Evolutionary conservation across 2,888 invertebrate genomes (phyloP), one percentile per base, ranked within the genome.

Genomic region (Corythucha ciliata): DNA sequence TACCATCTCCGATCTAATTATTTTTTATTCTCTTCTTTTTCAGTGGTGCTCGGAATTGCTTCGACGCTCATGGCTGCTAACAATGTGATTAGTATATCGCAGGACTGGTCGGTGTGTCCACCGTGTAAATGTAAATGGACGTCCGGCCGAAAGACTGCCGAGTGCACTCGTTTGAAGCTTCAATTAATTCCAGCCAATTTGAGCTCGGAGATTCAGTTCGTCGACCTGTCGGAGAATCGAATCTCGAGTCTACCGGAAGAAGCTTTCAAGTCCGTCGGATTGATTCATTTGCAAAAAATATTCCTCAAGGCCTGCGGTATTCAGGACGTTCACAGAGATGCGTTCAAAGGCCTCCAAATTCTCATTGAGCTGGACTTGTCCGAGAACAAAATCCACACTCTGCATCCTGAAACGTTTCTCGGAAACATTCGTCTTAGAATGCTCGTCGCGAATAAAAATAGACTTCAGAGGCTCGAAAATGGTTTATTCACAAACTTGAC

Each of bases 91-190:
- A n/a, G n/a, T n/a, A n/a, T n/a, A n/a, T n/a, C n/a, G n/a, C n/a
- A n/a, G n/a, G 68, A 69, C 62, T 78, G 78, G 67, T 72, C 71
- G 25, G 74, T 76, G 64, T 84, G 83, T 67, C 76, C 78, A 8
- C 72, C 72, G 51, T 91, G 91, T 71, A 79, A 80, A 63, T 91
- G 91, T 67, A 80, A 81, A 58, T 91, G 91, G 90, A 79, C 79
- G 24, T 80, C 81, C 54, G 89, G 90, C 5, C 86, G 82, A 67
- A 87, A 83, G 66, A 80, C 80, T 20, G 90, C 88, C 2, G 83
- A 87, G 60, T 92, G 92, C 67, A 76, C 76, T 27, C 72, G 75
- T 49, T 74, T 76, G 32, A 72, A 75, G n/a, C 72, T 86, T 26
- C 74, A 72, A 40, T 71, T 76, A 25, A 79, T 92, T 58, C 91